phyloP scores from a whole-genome alignment of 2,113 vertebrate species.

The Cochlearius cochlearius region DNA sequence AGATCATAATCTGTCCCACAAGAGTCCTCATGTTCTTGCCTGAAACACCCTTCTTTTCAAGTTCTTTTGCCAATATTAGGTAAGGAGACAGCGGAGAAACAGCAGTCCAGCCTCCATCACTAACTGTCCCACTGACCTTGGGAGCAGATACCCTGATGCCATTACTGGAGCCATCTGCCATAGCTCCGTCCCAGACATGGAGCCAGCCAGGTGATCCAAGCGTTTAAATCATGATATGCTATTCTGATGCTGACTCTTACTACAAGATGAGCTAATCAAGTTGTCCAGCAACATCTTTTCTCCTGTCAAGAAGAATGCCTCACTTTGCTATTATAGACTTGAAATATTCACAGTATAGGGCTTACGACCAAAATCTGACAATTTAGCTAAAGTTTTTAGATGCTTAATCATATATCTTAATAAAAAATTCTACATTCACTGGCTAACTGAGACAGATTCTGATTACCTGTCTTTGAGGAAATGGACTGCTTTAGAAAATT shows the following conservation, averaged over 20 bases:
- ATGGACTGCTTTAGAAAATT: slow-evolving; percentile 64
- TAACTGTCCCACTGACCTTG: background rate
- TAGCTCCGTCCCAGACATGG: background rate
- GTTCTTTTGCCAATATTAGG: background rate
- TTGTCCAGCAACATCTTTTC: background rate
- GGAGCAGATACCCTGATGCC: fast-evolving
- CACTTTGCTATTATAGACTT: background rate
- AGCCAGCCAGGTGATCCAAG: background rate
- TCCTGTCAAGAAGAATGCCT: slow-evolving; percentile 1
- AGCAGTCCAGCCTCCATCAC: background rate
- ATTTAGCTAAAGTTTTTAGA: slow-evolving; percentile 36
- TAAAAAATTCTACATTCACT: slow-evolving; percentile 32
- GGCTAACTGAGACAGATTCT: slow-evolving; percentile 51
- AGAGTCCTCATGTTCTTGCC: too few relatives aligned
- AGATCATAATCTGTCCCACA: background rate
- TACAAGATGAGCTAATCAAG: background rate
- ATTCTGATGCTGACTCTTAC: background rate
- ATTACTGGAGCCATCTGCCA: background rate
- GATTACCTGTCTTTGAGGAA: slow-evolving; percentile 65
- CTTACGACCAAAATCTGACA: background rate
- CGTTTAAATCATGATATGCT: background rate
- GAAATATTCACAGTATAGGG: background rate
- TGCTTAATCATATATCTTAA: slow-evolving; percentile 44
- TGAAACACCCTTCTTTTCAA: background rate
- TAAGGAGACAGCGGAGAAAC: background rate